Base-by-base conservation (phyloP, 1,140 invertebrate species). In the Micrasema longulum region DNA sequence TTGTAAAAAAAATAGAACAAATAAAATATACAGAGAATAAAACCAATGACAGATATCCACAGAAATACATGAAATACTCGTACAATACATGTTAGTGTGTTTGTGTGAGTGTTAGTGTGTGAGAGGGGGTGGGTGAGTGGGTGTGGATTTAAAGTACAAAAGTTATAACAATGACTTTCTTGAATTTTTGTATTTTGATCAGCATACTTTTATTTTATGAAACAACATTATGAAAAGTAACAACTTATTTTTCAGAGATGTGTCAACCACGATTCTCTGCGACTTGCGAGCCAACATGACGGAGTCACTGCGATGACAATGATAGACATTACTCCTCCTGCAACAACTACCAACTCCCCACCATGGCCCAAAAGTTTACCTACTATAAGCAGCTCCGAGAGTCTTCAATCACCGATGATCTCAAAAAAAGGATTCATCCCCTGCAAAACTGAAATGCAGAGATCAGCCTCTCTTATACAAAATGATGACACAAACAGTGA, bases 221-320 rank as follows among this genome's bases (percentile, higher is more conserved):
- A n/a, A n/a, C n/a, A n/a, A n/a, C n/a, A n/a, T n/a, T n/a, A n/a
- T n/a, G n/a, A n/a, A n/a, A n/a, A n/a, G n/a, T 48, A 48, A 48
- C 9, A 22, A 14, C 7, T 53, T 64, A 26, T n/a, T 71, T 72
- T 72, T 60, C 47, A 72, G 70, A 22, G 48, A 45, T 69, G 67
- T 35, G 45, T 14, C 38, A 69, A 65, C 66, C 74, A 75, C 65
- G 70, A 75, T 53, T 72, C 74, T 3, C 35, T 75, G 47, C 72
- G 68, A 55, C 55, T 75, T 23, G 66, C 69, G n/a, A 75, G 74
- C 50, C 70, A 72, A 18, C 70, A 72, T 14, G 74, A 75, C 57
- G 74, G 74, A 9, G 26, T 72, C 9, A 75, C 74, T 12, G 73
- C 73, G 1, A 41, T 71, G 14, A 72, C 74, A 2, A 72, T 50